Conservation (phyloP, 2,113 vertebrate genomes). For the Austrofundulus limnaeus region DNA sequence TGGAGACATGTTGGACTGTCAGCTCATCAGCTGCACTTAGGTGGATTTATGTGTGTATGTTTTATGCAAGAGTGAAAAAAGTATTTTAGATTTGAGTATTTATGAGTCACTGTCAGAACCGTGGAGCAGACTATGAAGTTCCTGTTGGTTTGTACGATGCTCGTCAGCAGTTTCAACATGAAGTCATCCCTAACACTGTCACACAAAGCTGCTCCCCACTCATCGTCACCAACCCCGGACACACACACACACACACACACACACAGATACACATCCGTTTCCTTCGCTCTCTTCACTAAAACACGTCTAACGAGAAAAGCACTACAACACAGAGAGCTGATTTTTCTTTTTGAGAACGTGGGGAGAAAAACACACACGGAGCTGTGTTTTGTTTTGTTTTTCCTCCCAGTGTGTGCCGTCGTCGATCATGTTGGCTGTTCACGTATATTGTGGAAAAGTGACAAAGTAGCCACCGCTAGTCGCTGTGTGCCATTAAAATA, state of each 20-base stretch:
- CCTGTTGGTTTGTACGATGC: slow-evolving; percentile 81
- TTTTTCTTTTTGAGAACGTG: slow-evolving; percentile 41
- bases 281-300: slow-evolving; percentile 72
- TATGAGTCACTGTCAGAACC: slow-evolving; percentile 83
- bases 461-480: slow-evolving; percentile 96
- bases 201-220: slow-evolving; percentile 50
- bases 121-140: too few species aligned
- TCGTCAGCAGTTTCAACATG: slow-evolving; percentile 67
- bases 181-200: slow-evolving; percentile 47
- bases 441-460: slow-evolving; percentile 93
- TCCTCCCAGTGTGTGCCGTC: slow-evolving; percentile 86
- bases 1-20: slow-evolving; percentile 56
- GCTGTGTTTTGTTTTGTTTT: slow-evolving; percentile 70
- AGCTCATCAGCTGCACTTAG: slow-evolving; percentile 80
- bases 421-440: slow-evolving; percentile 96
- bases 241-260: slow-evolving; percentile 21
- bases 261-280: slow-evolving; percentile 70
- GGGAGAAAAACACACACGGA: slow-evolving; percentile 72
- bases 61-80: slow-evolving; percentile 64
- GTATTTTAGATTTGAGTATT: slow-evolving; percentile 82
- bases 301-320: slow-evolving; percentile 83
- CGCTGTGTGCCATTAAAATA: slow-evolving; percentile 90
- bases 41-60: slow-evolving; percentile 60
- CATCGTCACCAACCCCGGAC: slow-evolving; percentile 17
- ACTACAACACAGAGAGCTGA: slow-evolving; percentile 85